Base-by-base conservation (phyloP, 2,113 vertebrate genomes). In the Sander lucioperca region DNA sequence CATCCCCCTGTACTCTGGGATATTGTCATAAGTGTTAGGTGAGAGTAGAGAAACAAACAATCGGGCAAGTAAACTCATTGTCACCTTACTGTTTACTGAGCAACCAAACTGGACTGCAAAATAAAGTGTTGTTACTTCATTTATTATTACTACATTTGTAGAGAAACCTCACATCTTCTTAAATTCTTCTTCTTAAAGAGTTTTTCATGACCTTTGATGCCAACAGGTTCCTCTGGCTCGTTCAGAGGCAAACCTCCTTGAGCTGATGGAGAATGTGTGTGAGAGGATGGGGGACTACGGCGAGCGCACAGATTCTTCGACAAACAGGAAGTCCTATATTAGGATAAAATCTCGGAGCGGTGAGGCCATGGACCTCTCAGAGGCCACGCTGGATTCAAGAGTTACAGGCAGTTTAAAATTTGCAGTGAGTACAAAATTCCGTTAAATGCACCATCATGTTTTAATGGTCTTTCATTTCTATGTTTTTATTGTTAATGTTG, bases 241-340 rank as follows among this genome's bases (percentile, higher is more conserved):
- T 1, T 99, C 98, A 0, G 98, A 99, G 84, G 96, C 96, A 3
- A 97, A 98, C 85, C 96, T 99, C 76, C 95, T 98, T 0, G 98
- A 99, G 85, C 86, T 99, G 84, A 96, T 99, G 90, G 98, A 99
- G 86, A 91, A 83, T 0, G 94, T 99, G 14, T 99, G 98, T n/a
- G 97, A 99, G 88, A 96, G 95, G 80, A 99, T 99, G 98, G 96
- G 95, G 72, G 97, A 98, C 13, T 99, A 99, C 0, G 97, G 97
- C 0, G 97, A 99, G 82, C 94, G 54, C 27, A 82, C 79, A 7
- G 97, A 99, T 33, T 89, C 96, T 0, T 56, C 89, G 14, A 96
- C 95, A 0, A 95, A 95, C 59, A 96, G 97, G 5, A 98, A 96
- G 88, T 95, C 92, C 43, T 99, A 98, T 0, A 53, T 95, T 0